Evolutionary conservation across 2,888 invertebrate genomes (phyloP).

Genomic region (Epinotia nisella): DNA sequence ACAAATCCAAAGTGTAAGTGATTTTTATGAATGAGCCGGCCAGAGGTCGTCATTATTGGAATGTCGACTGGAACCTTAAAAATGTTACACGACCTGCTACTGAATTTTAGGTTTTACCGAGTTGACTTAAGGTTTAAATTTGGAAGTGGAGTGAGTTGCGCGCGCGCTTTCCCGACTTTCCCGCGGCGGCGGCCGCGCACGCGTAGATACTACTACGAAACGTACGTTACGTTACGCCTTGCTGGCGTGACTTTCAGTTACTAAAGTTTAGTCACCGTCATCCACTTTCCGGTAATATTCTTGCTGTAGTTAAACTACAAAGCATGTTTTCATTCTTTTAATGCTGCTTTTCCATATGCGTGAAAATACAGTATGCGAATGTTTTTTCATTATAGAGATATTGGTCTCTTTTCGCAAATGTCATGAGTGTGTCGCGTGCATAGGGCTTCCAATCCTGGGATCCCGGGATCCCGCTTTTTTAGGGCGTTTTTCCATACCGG

Average conservation of each 20-base stretch:
- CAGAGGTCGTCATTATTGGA: constrained; percentile 65
- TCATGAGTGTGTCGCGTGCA: background rate
- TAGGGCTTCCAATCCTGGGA: too few relatives aligned
- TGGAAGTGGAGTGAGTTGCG: constrained; percentile 49
- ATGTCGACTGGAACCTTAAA: constrained; percentile 65
- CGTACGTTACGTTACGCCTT: constrained; percentile 42
- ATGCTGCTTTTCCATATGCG: background rate
- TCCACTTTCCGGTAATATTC: constrained; percentile 16
- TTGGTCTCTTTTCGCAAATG: background rate
- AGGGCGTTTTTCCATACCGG: too few relatives aligned
- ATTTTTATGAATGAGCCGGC: constrained; percentile 66
- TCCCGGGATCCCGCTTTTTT: too few relatives aligned
- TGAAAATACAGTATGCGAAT: too few relatives aligned
- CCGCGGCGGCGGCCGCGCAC: constrained; percentile 57
- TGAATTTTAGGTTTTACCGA: background rate
- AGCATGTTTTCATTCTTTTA: constrained; percentile 2
- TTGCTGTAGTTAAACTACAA: background rate
- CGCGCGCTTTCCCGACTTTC: constrained; percentile 79
- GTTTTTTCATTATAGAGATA: background rate
- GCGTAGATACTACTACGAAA: constrained; percentile 48
- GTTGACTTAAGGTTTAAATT: background rate
- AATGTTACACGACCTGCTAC: background rate
- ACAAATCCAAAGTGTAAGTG: constrained; percentile 48
- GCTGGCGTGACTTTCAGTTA: constrained; percentile 39
- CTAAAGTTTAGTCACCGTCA: constrained; percentile 30